Evolutionary conservation across 2,888 invertebrate genomes (phyloP), one percentile per base, ranked within the genome.

Genomic region (Noctua janthe): DNA sequence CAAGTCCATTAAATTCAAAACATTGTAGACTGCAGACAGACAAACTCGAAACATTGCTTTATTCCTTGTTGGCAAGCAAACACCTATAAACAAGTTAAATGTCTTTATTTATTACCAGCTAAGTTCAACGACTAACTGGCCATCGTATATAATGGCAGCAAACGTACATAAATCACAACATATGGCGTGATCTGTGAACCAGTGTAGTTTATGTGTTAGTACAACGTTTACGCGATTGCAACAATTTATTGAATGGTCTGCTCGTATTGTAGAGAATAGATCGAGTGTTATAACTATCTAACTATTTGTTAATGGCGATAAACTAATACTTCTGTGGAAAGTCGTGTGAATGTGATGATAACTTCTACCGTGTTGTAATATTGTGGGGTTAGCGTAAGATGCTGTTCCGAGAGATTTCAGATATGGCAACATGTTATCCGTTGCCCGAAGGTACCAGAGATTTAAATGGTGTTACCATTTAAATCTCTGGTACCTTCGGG

Each of bases 161-260:
- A 78, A 59, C 35, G 70, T 78, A 78, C 62, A 87, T 87, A 87
- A 87, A 87, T 88, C 78, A 67, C 6, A 49, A 29, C 80, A 81
- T 75, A 83, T 77, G 88, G 75, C 87, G 64, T 87, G 87, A 88
- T 86, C 87, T 88, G 78, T 81, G 87, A 75, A 81, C 87, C 71
- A 75, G 13, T 47, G 11, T 74, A 74, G 71, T 82, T 82, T 88
- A 88, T 74, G 59, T 69, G 64, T 76, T 43, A 64, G 76, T 56
- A 51, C 29, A 59, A 59, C 62, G 78, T 88, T 88, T 88, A 86
- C 82, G 66, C 69, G 59, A 75, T 76, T 75, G 76, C 74, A 72
- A 77, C 76, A 72, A 85, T 88, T 85, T 86, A 86, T 86, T 82
- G 76, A 76, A 79, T 71, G 20, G 20, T 29, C 49, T 29, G 51